Evolutionary conservation across 2,113 vertebrate species (phyloP).

Genomic region (Lepus europaeus): DNA sequence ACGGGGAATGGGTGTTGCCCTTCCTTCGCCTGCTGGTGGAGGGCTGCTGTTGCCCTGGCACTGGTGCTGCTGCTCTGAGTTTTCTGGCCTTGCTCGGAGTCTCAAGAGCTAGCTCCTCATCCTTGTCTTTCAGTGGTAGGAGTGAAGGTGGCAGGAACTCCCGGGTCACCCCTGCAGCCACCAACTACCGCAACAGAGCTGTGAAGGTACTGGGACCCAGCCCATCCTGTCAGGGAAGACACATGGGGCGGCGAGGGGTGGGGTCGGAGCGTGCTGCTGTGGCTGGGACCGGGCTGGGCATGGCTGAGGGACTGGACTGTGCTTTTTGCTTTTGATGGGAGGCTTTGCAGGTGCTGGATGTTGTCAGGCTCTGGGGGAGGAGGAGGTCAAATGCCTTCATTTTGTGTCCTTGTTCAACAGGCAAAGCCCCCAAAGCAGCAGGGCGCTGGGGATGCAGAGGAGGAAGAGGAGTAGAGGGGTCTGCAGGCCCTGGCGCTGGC

Average conservation of each 20-base stretch:
- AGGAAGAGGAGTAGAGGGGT: constrained; percentile 70
- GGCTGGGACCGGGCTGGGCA: not conserved
- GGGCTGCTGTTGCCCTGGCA: not conserved
- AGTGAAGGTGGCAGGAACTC: constrained; percentile 25
- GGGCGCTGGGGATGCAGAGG: not conserved
- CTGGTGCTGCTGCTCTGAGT: not conserved
- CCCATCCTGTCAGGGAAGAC: not conserved
- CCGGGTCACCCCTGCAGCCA: accelerated
- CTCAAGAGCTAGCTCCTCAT: not conserved
- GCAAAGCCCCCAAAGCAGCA: constrained; percentile 77
- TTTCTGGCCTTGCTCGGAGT: not conserved
- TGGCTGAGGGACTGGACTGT: not conserved
- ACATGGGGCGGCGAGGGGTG: not conserved
- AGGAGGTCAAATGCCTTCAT: not conserved
- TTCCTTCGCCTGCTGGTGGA: not conserved
- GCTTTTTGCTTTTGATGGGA: not conserved
- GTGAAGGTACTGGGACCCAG: constrained; percentile 70
- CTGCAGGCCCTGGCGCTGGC: not conserved
- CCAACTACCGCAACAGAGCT: constrained; percentile 62
- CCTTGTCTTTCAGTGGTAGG: constrained; percentile 64
- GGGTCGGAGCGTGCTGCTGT: not conserved
- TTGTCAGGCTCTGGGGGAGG: not conserved
- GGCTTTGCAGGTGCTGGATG: not conserved
- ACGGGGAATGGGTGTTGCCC: no score
- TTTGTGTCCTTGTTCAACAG: constrained; percentile 71